A percentile compares a stretch with the other conserved stretches of the same genome.
Conservation (phyloP, 2,888 invertebrate species). For the Mechanitis mazaeus region DNA sequence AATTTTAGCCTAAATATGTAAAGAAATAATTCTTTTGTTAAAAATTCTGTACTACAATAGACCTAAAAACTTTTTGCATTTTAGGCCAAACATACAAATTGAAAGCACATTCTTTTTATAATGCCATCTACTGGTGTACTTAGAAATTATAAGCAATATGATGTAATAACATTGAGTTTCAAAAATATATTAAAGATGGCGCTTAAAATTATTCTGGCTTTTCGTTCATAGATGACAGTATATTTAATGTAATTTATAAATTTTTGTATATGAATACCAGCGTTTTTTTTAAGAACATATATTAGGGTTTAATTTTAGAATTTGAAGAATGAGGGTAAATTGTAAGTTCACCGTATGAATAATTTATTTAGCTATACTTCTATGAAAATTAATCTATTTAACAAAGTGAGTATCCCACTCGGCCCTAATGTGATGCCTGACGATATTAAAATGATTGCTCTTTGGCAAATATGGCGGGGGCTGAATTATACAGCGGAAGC, state of each 20-base stretch:
- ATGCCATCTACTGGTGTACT: too few species aligned
- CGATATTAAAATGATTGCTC: slow-evolving; percentile 81
- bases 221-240: too few species aligned
- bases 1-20: too few species aligned
- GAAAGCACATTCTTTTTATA: neutral
- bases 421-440: slow-evolving; percentile 73
- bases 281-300: neutral
- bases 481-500: slow-evolving; percentile 79
- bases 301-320: neutral
- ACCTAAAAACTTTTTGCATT: too few species aligned
- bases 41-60: too few species aligned
- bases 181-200: too few species aligned
- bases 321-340: neutral
- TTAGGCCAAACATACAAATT: neutral
- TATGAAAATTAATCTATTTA: slow-evolving; percentile 67
- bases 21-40: too few species aligned
- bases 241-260: too few species aligned
- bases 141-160: too few species aligned
- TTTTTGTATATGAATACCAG: too few species aligned
- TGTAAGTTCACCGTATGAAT: neutral
- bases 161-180: too few species aligned
- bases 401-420: slow-evolving; percentile 62
- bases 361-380: slow-evolving; percentile 42
- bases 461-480: slow-evolving; percentile 79
- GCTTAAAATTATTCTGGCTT: too few species aligned